Evolutionary conservation across 64 coral and sea anemone species (phyloP).

Genomic region (Montipora cactus): DNA sequence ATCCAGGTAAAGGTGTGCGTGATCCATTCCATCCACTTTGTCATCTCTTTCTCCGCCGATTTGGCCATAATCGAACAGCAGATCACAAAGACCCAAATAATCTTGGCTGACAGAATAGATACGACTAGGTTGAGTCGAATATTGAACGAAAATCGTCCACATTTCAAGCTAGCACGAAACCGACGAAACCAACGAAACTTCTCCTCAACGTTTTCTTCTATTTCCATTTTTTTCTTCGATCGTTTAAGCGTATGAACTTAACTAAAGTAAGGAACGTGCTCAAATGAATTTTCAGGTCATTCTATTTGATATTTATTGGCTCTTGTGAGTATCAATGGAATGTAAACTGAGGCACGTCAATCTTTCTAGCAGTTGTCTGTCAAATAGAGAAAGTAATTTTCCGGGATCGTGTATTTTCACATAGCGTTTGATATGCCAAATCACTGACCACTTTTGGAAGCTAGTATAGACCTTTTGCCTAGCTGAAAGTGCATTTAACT

Average conservation of each 20-base stretch:
- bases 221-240: background rate
- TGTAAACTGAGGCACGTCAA: background rate
- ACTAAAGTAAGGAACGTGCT: background rate
- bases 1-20: conserved; percentile 71
- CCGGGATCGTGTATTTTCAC: conserved; percentile 31
- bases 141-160: background rate
- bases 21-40: conserved; percentile 58
- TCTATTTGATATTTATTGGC: background rate
- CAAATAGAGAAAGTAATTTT: background rate
- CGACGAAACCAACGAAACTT: background rate
- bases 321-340: background rate
- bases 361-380: background rate
- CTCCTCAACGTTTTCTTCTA: conserved; percentile 2
- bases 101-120: background rate
- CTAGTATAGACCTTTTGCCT: no score
- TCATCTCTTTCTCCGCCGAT: background rate
- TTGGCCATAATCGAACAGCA: background rate
- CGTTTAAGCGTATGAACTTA: background rate
- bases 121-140: conserved; percentile 43
- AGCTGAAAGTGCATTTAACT: no score
- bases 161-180: conserved; percentile 7
- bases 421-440: background rate
- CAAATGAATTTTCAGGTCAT: background rate
- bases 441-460: no score
- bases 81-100: conserved; percentile 43